A percentile compares a stretch with the other conserved stretches of the same genome.
These are phyloP conservation scores for Spizaetus ornatus DNA, from an alignment of 2,113 vertebrate genomes.

Conservation along the genomic window DNA sequence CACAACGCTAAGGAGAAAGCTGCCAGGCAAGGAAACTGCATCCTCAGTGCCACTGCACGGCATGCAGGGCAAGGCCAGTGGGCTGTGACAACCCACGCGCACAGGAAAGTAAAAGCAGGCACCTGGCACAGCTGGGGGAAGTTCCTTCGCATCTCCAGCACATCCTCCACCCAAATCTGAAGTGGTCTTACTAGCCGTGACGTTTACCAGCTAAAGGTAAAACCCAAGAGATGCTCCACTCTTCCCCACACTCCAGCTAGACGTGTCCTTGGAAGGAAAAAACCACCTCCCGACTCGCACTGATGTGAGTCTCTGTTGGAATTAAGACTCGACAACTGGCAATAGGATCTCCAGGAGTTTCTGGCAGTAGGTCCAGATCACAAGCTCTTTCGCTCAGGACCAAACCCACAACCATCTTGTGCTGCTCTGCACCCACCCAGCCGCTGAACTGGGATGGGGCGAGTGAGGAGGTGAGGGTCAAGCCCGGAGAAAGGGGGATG, in stretches of 20 bases:
- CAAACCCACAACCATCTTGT: neutral
- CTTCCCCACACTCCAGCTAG: neutral
- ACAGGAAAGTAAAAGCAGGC: neutral
- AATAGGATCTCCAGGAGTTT: neutral
- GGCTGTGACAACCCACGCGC: neutral
- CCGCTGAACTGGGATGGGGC: neutral
- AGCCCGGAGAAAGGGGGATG: neutral
- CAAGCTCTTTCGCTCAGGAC: neutral
- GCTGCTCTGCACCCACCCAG: neutral
- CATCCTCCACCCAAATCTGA: neutral
- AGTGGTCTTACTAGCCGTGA: neutral
- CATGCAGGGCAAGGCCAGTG: rapidly evolving
- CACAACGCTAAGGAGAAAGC: neutral
- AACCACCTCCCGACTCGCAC: neutral
- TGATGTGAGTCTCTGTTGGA: neutral
- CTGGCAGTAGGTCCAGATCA: neutral
- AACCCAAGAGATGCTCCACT: neutral
- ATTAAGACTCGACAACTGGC: neutral
- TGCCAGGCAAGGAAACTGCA: neutral
- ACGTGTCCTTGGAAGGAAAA: neutral
- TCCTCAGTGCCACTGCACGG: rapidly evolving
- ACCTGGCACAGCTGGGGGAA: neutral
- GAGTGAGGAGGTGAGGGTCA: neutral
- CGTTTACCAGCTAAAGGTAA: neutral
- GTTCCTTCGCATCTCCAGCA: neutral